Evolutionary conservation across 2,113 vertebrate genomes (phyloP).

Genomic region (Rynchops niger): DNA sequence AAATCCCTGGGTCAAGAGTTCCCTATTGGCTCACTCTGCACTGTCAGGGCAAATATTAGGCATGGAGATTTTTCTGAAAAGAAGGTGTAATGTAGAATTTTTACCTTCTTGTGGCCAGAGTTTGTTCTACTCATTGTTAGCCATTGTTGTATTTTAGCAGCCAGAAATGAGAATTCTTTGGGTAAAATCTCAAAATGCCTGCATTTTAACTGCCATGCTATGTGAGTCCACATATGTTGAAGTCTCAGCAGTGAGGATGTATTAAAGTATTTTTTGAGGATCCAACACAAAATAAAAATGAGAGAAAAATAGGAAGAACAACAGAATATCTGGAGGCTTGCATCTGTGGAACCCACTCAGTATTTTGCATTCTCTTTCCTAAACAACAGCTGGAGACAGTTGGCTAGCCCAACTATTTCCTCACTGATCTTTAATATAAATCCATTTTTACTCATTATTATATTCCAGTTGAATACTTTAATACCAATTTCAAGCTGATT

Average conservation of each 20-base stretch:
- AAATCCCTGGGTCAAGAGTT: background rate
- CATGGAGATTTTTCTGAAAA: background rate
- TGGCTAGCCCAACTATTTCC: background rate
- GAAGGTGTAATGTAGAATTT: background rate
- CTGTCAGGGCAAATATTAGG: background rate
- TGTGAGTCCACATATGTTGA: background rate
- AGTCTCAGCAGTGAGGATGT: background rate
- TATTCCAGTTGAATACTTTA: background rate
- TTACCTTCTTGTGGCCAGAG: background rate
- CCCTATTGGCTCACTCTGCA: background rate
- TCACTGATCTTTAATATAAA: background rate
- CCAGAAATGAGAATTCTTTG: background rate
- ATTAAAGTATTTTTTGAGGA: background rate
- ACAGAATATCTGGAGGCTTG: background rate
- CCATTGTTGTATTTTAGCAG: background rate
- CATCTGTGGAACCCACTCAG: background rate
- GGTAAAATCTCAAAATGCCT: background rate
- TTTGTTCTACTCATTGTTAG: background rate
- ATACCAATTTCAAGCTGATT: background rate
- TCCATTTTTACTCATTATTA: background rate
- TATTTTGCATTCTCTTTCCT: background rate
- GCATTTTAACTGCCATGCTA: background rate
- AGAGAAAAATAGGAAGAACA: background rate
- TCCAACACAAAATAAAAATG: background rate
- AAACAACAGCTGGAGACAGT: background rate